These are phyloP conservation scores for Drosophila differens DNA, from an alignment of 2,888 invertebrate species.

Conservation along the genomic window DNA sequence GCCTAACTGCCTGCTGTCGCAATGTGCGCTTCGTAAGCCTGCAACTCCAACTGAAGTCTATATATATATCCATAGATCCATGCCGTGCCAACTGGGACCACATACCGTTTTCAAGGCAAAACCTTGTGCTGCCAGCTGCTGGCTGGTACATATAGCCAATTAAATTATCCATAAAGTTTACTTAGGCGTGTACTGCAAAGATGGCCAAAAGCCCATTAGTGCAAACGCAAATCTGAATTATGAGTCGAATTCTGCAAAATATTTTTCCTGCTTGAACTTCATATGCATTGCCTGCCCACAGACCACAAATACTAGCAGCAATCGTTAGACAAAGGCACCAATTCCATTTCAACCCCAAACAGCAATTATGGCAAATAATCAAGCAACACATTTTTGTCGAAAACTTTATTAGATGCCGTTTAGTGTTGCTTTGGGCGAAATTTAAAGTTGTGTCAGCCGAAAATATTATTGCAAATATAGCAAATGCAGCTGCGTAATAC, in stretches of 20 bases:
- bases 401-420: neutral
- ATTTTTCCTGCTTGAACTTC: constrained; percentile 19
- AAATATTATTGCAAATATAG: constrained; percentile 1
- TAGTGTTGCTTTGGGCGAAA: neutral
- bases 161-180: constrained; percentile 60
- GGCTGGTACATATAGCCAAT: constrained; percentile 50
- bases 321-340: neutral
- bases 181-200: constrained; percentile 29
- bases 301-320: neutral
- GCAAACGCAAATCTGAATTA: constrained; percentile 43
- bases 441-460: neutral
- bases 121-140: neutral
- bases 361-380: constrained; percentile 31
- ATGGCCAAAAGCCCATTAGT: constrained; percentile 48
- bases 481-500: neutral
- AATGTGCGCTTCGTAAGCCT: constrained; percentile 6
- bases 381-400: constrained; percentile 19
- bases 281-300: neutral
- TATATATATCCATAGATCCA: neutral
- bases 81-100: neutral
- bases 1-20: neutral
- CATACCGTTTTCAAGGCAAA: neutral
- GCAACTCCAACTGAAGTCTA: constrained; percentile 8
- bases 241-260: constrained; percentile 21
- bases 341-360: neutral